Percentiles rank a stretch among this genome's conserved stretches.
These are phyloP conservation scores for Andricus quercusramuli DNA, from an alignment of 2,888 invertebrate species.

Conservation along the genomic window DNA sequence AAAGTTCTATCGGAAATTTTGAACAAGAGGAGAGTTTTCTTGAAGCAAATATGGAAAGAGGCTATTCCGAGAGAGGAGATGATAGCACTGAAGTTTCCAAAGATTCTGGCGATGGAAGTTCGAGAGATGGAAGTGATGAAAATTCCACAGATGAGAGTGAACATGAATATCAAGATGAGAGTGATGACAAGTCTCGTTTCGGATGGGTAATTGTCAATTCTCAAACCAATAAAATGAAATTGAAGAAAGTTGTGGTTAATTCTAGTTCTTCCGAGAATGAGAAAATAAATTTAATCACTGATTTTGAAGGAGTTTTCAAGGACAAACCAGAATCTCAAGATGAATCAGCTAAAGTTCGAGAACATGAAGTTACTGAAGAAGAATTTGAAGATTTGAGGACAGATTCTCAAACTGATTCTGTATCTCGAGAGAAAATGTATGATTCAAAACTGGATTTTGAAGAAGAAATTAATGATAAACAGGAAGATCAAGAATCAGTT, in stretches of 20 bases:
- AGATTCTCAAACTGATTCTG: too few species aligned
- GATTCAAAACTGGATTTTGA: too few species aligned
- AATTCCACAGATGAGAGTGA: background rate
- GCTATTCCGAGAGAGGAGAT: background rate
- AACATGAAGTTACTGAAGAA: background rate
- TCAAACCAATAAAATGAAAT: background rate
- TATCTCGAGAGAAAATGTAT: too few species aligned
- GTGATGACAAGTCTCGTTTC: background rate
- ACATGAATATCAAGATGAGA: too few species aligned
- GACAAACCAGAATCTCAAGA: background rate
- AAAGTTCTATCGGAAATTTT: background rate
- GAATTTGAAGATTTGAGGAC: background rate
- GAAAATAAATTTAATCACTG: background rate
- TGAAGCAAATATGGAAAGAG: background rate
- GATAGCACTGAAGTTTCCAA: background rate
- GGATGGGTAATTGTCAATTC: conserved; percentile 13
- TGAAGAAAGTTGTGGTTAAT: background rate
- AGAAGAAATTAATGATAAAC: too few species aligned
- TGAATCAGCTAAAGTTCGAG: background rate
- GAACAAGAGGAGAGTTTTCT: background rate
- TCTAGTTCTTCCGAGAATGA: background rate
- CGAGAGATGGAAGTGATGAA: background rate
- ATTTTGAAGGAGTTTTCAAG: background rate
- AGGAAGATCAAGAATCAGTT: too few species aligned
- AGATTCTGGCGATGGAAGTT: background rate